These are phyloP conservation scores for Ormia ochracea DNA, from an alignment of 2,888 invertebrate genomes.

Conservation along the genomic window DNA sequence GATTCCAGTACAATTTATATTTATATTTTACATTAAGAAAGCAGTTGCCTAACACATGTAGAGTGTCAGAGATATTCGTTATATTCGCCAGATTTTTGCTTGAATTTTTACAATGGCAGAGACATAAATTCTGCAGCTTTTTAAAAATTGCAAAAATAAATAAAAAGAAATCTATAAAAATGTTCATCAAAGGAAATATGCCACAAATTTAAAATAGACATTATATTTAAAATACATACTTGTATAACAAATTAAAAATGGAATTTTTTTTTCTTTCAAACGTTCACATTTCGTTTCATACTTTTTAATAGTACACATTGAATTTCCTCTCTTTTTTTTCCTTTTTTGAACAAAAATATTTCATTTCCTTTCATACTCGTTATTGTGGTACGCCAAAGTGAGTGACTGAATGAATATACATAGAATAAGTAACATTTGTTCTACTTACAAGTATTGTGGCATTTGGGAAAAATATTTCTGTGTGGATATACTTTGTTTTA, in stretches of 20 bases:
- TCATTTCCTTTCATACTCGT: conserved; percentile 28
- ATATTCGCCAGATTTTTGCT: neutral
- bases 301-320: conserved; percentile 16
- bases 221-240: conserved; percentile 12
- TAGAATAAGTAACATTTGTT: conserved; percentile 43
- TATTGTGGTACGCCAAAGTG: neutral
- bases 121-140: neutral
- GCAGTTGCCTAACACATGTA: neutral
- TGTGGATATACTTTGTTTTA: neutral
- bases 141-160: neutral
- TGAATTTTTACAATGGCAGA: neutral
- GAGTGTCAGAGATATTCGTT: conserved; percentile 2
- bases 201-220: conserved; percentile 40
- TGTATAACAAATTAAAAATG: conserved; percentile 10
- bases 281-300: neutral
- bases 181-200: conserved; percentile 36
- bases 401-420: neutral
- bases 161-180: conserved; percentile 18
- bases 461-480: conserved; percentile 31
- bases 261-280: neutral
- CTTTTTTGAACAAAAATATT: conserved; percentile 16
- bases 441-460: conserved; percentile 51
- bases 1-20: too few species aligned
- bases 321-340: conserved; percentile 31
- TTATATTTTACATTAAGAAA: too few species aligned